These are phyloP conservation scores for Galerucella nymphaeae DNA, from an alignment of 2,888 invertebrate species.

Conservation along the genomic window DNA sequence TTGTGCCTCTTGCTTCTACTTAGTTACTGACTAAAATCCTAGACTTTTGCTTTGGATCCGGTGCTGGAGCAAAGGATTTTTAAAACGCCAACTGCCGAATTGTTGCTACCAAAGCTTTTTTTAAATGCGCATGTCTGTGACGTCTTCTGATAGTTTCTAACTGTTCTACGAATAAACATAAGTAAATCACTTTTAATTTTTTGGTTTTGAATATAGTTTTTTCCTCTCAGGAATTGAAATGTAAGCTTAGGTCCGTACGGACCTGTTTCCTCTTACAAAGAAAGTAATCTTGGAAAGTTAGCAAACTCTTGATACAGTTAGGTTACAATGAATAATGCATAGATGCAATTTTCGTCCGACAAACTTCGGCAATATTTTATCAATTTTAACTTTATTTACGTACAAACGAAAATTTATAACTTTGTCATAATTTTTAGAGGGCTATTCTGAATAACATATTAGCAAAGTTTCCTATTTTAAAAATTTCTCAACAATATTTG, in stretches of 20 bases:
- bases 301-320: conserved; percentile 65
- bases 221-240: neutral
- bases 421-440: conserved; percentile 63
- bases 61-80: no score
- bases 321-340: conserved; percentile 67
- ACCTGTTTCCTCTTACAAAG: conserved; percentile 30
- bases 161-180: no score
- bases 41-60: no score
- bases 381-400: conserved; percentile 68
- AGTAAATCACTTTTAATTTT: no score
- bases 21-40: no score
- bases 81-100: no score
- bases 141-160: no score
- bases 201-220: no score
- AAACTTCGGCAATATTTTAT: conserved; percentile 68
- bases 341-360: conserved; percentile 67
- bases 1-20: no score
- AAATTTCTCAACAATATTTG: neutral
- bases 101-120: no score
- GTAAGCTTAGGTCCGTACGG: neutral
- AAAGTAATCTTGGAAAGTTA: conserved; percentile 57
- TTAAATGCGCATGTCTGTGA: no score
- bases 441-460: conserved; percentile 51
- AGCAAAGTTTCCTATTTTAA: conserved; percentile 7
- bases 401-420: conserved; percentile 68